Evolutionary conservation across 2,113 vertebrate genomes (phyloP).

Genomic region (Notechis scutatus): DNA sequence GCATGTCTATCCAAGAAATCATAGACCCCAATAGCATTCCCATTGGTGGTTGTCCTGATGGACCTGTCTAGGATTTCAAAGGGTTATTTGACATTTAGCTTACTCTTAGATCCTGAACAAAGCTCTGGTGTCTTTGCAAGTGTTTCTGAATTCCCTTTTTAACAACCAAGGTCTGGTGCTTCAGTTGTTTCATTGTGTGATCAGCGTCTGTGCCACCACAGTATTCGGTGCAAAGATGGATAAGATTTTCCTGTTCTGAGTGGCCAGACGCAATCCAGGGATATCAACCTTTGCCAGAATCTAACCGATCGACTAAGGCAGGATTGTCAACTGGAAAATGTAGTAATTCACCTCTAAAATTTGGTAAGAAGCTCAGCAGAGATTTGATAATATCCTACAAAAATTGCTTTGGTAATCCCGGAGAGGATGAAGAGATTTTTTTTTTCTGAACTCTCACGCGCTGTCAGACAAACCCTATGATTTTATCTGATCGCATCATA

Average conservation of each 20-base stretch:
- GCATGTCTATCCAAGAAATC: not conserved
- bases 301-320: not conserved
- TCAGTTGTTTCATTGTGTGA: not conserved
- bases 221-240: not conserved
- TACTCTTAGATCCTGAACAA: not conserved
- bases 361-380: slow-evolving; percentile 26
- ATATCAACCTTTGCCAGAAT: not conserved
- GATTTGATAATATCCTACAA: slow-evolving; percentile 27
- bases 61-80: not conserved
- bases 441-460: slow-evolving; percentile 12
- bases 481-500: slow-evolving; percentile 49
- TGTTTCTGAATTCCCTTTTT: not conserved
- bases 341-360: slow-evolving; percentile 29
- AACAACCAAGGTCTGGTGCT: not conserved
- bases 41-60: too few relatives aligned
- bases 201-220: not conserved
- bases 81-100: not conserved
- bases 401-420: slow-evolving; percentile 28
- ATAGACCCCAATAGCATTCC: not conserved
- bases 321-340: slow-evolving; percentile 27
- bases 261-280: not conserved
- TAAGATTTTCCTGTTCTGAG: not conserved
- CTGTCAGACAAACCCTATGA: slow-evolving; percentile 32
- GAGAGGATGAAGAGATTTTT: slow-evolving; percentile 26
- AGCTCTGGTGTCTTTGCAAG: not conserved